These are phyloP conservation scores for Sebastes schlegelii DNA, from an alignment of 2,113 vertebrate genomes.

Conservation along the genomic window DNA sequence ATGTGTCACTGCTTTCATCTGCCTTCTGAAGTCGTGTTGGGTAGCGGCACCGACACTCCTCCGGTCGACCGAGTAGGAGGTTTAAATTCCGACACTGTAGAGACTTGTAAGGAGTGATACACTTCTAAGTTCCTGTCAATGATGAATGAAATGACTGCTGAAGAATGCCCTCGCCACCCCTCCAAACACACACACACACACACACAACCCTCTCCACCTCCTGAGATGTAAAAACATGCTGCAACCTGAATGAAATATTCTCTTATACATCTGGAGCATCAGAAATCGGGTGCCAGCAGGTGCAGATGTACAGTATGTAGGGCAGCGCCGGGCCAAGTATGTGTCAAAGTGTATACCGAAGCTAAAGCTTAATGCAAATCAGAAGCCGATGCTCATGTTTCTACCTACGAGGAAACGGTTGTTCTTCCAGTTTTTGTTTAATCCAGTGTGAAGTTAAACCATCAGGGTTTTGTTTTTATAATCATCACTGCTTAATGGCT, in stretches of 20 bases:
- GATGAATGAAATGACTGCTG: slow-evolving; percentile 58
- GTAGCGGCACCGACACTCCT: not conserved
- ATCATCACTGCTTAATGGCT: not conserved
- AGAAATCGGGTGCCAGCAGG: slow-evolving; percentile 7
- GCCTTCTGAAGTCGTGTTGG: not conserved
- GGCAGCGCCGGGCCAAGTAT: not conserved
- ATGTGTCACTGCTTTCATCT: slow-evolving; percentile 14
- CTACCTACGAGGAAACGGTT: too few relatives aligned
- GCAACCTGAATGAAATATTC: slow-evolving; percentile 54
- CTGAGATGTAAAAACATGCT: slow-evolving; percentile 47
- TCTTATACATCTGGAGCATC: slow-evolving; percentile 37
- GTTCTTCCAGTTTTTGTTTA: too few relatives aligned
- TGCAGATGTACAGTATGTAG: not conserved
- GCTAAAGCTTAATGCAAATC: not conserved
- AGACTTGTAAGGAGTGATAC: slow-evolving; percentile 69
- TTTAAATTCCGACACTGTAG: slow-evolving; percentile 66
- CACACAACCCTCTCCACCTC: not conserved
- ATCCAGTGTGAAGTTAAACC: not conserved
- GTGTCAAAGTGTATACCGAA: not conserved
- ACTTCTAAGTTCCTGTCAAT: slow-evolving; percentile 45
- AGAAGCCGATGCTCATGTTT: too few relatives aligned
- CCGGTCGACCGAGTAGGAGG: slow-evolving; percentile 4
- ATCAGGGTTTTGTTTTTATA: not conserved
- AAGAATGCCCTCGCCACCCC: slow-evolving; percentile 45
- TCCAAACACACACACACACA: slow-evolving; percentile 13